Percentiles rank a stretch among this genome's conserved stretches.
These are phyloP conservation scores for Engystomops pustulosus DNA, from an alignment of 2,113 vertebrate species.

Conservation along the genomic window DNA sequence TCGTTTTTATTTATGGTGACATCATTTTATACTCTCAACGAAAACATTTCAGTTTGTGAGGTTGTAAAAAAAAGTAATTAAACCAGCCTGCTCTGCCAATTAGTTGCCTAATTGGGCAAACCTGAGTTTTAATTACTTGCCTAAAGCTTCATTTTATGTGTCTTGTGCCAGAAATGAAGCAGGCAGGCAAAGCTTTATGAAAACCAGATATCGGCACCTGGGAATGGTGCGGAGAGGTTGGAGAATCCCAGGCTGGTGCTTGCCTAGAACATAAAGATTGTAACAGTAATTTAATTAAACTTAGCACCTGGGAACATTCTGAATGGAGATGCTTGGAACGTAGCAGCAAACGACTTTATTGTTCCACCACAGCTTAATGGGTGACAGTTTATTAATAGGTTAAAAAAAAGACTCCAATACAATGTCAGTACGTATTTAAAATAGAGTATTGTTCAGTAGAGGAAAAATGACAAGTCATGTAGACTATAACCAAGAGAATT, in stretches of 20 bases:
- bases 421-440: not conserved
- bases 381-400: not conserved
- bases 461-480: not conserved
- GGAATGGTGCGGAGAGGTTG: conserved; percentile 30
- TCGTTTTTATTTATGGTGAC: conserved; percentile 51
- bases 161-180: conserved; percentile 57
- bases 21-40: conserved; percentile 51
- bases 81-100: conserved; percentile 58
- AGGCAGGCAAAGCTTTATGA: conserved; percentile 53
- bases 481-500: not conserved
- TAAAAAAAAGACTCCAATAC: not conserved
- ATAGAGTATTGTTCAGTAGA: not conserved
- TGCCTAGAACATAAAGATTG: not conserved
- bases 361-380: conserved; percentile 7
- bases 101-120: conserved; percentile 59
- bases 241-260: conserved; percentile 11
- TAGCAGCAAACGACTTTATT: conserved; percentile 6
- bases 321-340: not conserved
- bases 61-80: conserved; percentile 57
- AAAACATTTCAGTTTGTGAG: conserved; percentile 54
- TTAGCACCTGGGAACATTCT: conserved; percentile 43
- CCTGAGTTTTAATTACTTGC: conserved; percentile 59
- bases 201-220: conserved; percentile 54
- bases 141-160: conserved; percentile 58
- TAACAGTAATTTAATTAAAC: conserved; percentile 38